Percentiles rank a stretch among this genome's conserved stretches.
These are phyloP conservation scores for Synanthedon vespiformis DNA, from an alignment of 2,888 invertebrate genomes.

Conservation along the genomic window DNA sequence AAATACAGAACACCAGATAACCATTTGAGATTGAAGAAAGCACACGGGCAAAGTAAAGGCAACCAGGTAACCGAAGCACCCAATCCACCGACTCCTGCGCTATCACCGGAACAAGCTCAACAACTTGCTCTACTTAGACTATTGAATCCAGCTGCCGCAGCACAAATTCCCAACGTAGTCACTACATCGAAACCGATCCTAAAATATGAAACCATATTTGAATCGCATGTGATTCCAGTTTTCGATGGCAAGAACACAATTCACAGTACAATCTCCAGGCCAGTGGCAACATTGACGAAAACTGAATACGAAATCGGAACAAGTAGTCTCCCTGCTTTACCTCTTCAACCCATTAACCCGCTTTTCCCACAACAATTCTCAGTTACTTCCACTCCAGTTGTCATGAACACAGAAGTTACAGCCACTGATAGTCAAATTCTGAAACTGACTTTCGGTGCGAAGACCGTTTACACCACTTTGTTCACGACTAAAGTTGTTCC, in stretches of 20 bases:
- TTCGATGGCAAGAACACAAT: conserved; percentile 81
- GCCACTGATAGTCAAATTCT: conserved; percentile 85
- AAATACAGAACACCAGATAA: conserved; percentile 70
- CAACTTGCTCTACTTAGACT: conserved; percentile 80
- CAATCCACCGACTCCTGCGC: conserved; percentile 55
- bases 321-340: conserved; percentile 74
- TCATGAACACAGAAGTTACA: conserved; percentile 82
- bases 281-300: conserved; percentile 81
- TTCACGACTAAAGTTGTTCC: conserved; percentile 87
- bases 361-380: conserved; percentile 76
- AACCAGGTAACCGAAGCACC: conserved; percentile 66
- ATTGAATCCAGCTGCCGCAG: conserved; percentile 76
- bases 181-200: conserved; percentile 84
- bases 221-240: conserved; percentile 84
- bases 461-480: conserved; percentile 88
- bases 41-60: conserved; percentile 55
- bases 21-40: conserved; percentile 61
- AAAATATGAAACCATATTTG: conserved; percentile 82
- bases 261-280: conserved; percentile 82
- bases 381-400: conserved; percentile 83
- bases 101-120: conserved; percentile 79
- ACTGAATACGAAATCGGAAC: conserved; percentile 84
- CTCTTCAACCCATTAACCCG: conserved; percentile 70
- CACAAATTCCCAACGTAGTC: conserved; percentile 76
- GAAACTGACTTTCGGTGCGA: conserved; percentile 91